A percentile compares a stretch with the other conserved stretches of the same genome.
Conservation (phyloP, 1,140 invertebrate genomes). For the Panulirus ornatus region DNA sequence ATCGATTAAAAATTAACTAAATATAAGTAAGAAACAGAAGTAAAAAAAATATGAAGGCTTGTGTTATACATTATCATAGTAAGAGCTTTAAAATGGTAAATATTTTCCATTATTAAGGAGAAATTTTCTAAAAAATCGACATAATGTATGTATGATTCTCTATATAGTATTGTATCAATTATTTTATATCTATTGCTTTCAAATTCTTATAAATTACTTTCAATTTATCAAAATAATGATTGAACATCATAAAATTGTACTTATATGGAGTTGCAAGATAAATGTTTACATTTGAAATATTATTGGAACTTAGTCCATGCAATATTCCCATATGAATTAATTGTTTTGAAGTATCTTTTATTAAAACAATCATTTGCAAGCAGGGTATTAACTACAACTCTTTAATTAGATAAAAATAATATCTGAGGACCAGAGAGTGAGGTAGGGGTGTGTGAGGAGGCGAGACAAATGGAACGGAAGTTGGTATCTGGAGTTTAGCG, state of each 20-base stretch:
- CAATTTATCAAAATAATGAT: too few species aligned
- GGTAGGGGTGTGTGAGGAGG: neutral
- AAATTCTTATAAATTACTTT: too few species aligned
- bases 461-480: constrained; percentile 30
- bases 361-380: too few species aligned
- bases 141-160: neutral
- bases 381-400: too few species aligned
- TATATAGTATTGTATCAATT: neutral
- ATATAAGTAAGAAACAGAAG: too few species aligned
- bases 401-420: too few species aligned
- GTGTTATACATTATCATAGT: neutral
- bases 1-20: too few species aligned
- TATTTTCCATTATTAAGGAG: constrained; percentile 27
- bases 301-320: constrained; percentile 57
- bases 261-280: constrained; percentile 40
- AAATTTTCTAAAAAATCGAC: constrained; percentile 29
- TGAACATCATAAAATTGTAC: too few species aligned
- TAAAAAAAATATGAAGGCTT: too few species aligned
- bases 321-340: constrained; percentile 50
- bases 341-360: neutral
- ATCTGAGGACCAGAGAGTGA: neutral
- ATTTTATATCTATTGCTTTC: neutral
- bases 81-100: constrained; percentile 3
- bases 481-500: constrained; percentile 28
- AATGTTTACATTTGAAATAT: constrained; percentile 71